phyloP scores from a whole-genome alignment of 2,113 vertebrate genomes.

The Potamarius usumacintae region DNA sequence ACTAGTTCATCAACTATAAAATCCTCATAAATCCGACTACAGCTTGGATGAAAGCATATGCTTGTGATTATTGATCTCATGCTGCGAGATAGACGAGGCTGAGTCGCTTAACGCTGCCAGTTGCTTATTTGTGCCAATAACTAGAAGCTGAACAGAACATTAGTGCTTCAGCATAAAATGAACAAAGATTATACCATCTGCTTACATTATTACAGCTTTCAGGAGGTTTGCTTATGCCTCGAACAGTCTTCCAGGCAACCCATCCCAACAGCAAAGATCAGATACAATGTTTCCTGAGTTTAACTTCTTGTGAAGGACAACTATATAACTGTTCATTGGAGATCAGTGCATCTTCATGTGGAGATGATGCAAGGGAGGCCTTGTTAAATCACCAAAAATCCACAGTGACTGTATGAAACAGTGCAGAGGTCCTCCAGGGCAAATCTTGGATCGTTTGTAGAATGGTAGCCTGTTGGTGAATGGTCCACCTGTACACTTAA shows the following conservation, averaged over 20 bases:
- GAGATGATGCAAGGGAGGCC: not conserved
- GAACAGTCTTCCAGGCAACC: not conserved
- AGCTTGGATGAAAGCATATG: conserved; percentile 8
- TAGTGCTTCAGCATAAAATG: conserved; percentile 15
- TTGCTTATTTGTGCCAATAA: conserved; percentile 10
- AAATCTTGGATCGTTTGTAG: no score
- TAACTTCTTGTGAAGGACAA: not conserved
- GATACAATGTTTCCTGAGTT: not conserved
- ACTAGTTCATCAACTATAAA: not conserved
- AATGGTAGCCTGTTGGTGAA: no score
- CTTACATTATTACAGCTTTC: not conserved
- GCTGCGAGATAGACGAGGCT: not conserved
- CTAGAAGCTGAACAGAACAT: not conserved
- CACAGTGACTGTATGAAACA: not conserved
- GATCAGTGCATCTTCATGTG: not conserved
- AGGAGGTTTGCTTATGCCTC: not conserved
- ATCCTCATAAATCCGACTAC: not conserved
- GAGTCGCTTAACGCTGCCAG: conserved; percentile 15
- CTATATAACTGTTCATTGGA: no score
- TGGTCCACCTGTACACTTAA: not conserved
- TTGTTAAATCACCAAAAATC: not conserved
- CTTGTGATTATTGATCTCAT: conserved; percentile 22
- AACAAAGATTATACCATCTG: conserved; percentile 24
- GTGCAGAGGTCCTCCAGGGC: not conserved
- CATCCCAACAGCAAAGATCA: not conserved